Base-by-base conservation (phyloP, 2,888 invertebrate species). In the Germaria angustata region DNA sequence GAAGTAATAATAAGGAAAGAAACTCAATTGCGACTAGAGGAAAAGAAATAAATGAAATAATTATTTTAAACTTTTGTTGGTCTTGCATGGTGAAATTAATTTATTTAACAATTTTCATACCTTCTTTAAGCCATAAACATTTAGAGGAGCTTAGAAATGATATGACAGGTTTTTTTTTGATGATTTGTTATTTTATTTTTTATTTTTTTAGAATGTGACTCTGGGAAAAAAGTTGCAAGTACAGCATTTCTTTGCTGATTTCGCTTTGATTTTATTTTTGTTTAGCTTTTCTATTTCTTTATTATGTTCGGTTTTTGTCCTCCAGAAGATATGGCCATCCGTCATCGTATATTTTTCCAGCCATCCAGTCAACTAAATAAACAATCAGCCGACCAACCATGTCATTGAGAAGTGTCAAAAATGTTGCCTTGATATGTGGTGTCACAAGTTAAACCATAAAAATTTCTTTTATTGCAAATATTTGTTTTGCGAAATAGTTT, bases 341-440 rank as follows among this genome's bases (percentile, higher is more conserved):
- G 75, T 82, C 75, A 82, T 75, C 46, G 68, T 57, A 63, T n/a
- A 46, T 66, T 28, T 46, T 46, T 22, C 44, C 15, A 51, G 24
- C 9, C 34, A 32, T 41, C 22, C 17, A 66, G 9, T 15, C 24
- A 68, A 51, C 51, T 61, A 51, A 61, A 66, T 34, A 32, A 77
- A 7, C 49, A 59, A 61, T 15, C 39, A 55, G 20, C 28, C 53
- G 55, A 7, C 34, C 55, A 55, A 8, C 66, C 79, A 73, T 80
- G 79, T 73, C 79, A 73, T 51, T 66, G 66, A 66, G 59, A 73
- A 82, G 82, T 82, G 82, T 82, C 82, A 82, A 82, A 82, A 82
- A 82, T 82, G 71, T 79, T 79, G 71, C 75, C 75, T 53, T 82
- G 82, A 82, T 82, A 79, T 82, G 82, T 66, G 82, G 82, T 82